A percentile compares a stretch with the other conserved stretches of the same genome.
Conservation (phyloP, 2,797 vertebrate species). For the Artibeus lituratus region DNA sequence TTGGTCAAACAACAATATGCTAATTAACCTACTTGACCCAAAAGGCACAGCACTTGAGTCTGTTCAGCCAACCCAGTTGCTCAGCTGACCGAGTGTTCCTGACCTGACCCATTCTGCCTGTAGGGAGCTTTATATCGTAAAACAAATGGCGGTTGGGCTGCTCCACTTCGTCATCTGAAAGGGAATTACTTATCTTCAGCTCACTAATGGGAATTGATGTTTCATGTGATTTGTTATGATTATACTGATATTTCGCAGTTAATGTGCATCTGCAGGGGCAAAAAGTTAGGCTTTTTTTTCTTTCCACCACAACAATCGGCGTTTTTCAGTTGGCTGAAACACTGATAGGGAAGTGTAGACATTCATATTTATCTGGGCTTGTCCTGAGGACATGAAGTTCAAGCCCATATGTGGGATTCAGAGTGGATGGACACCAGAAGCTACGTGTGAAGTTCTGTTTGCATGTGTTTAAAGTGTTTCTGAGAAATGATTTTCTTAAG, state of each 20-base stretch:
- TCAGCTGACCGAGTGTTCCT: neutral
- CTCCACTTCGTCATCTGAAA: slow-evolving; percentile 36
- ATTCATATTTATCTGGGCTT: neutral
- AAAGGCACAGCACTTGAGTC: slow-evolving; percentile 73
- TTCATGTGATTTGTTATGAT: slow-evolving; percentile 1
- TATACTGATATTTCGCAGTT: slow-evolving; percentile 40
- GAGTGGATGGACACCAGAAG: neutral
- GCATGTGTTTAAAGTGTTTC: neutral
- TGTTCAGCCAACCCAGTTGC: slow-evolving; percentile 59
- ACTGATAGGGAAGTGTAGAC: neutral
- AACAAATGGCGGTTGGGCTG: slow-evolving; percentile 34
- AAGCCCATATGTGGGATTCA: neutral
- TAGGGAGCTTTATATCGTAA: slow-evolving; percentile 29
- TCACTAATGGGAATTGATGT: slow-evolving; percentile 43
- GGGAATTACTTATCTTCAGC: slow-evolving; percentile 44
- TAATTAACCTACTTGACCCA: slow-evolving; percentile 83
- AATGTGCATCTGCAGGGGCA: neutral
- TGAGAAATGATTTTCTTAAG: neutral
- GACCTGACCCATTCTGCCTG: slow-evolving; percentile 4
- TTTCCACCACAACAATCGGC: neutral
- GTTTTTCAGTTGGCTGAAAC: slow-evolving; percentile 3
- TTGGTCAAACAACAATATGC: slow-evolving; percentile 79
- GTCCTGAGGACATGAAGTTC: neutral
- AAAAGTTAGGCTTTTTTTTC: neutral
- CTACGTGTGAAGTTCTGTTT: neutral